Conservation (phyloP, 2,113 vertebrate species). For the Drymodes brunneopygia region DNA sequence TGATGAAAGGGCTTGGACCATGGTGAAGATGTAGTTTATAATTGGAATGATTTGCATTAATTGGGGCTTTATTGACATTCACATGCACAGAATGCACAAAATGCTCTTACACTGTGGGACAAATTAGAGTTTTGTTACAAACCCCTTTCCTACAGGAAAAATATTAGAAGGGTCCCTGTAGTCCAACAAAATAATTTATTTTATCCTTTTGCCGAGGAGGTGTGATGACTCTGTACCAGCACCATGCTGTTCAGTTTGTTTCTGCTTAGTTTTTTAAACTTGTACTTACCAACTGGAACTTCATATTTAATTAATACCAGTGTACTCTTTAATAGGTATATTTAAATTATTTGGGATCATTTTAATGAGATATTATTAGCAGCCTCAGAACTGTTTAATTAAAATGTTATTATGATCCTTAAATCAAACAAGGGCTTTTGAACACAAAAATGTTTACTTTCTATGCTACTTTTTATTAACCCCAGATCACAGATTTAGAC, state of each 20-base stretch:
- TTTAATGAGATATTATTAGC: conserved; percentile 32
- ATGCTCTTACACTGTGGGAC: not conserved
- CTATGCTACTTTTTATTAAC: not conserved
- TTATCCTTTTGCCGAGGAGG: not conserved
- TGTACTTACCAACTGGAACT: not conserved
- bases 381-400: conserved; percentile 27
- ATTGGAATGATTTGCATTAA: not conserved
- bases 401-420: not conserved
- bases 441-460: not conserved
- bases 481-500: not conserved
- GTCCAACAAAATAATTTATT: not conserved
- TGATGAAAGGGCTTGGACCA: not conserved
- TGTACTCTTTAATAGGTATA: not conserved
- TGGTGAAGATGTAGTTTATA: not conserved
- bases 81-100: not conserved
- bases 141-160: not conserved
- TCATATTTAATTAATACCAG: not conserved
- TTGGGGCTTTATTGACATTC: not conserved
- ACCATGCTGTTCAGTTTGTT: not conserved
- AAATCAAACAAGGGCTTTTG: not conserved
- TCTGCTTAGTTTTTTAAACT: not conserved
- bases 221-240: not conserved
- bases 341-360: not conserved
- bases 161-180: not conserved
- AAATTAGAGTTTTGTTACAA: not conserved